A percentile compares a stretch with the other conserved stretches of the same genome.
Evolutionary conservation across 2,888 invertebrate genomes (phyloP).

Genomic region (Psococerastis gibbosa): DNA sequence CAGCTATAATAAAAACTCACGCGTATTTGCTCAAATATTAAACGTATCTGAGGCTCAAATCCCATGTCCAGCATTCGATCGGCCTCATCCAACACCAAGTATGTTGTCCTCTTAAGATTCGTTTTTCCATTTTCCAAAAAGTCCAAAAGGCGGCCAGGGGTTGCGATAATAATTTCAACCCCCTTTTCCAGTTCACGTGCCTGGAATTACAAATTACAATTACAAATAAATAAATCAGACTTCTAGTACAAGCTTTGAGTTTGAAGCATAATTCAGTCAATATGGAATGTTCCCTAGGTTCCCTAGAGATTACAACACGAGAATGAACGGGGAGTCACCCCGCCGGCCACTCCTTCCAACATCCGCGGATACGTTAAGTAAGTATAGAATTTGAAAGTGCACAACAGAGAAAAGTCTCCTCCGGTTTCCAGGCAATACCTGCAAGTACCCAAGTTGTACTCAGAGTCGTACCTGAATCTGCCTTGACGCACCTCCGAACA

Average conservation of each 20-base stretch:
- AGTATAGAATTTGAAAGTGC: too few species aligned
- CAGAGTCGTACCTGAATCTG: slow-evolving; percentile 62
- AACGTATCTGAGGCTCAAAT: slow-evolving; percentile 92
- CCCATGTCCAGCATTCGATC: slow-evolving; percentile 99
- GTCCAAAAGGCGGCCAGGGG: slow-evolving; percentile 88
- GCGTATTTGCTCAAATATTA: slow-evolving; percentile 84
- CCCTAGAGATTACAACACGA: too few species aligned
- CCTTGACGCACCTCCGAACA: slow-evolving; percentile 95
- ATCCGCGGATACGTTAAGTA: too few species aligned
- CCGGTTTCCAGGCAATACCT: too few species aligned
- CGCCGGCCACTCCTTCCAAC: too few species aligned
- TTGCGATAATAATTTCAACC: slow-evolving; percentile 89
- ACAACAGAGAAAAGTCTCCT: too few species aligned
- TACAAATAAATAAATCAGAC: slow-evolving; percentile 1
- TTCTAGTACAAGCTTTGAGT: too few species aligned
- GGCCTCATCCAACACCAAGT: slow-evolving; percentile 82
- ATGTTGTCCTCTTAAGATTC: slow-evolving; percentile 60
- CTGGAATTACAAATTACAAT: neutral
- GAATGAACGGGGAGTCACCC: too few species aligned
- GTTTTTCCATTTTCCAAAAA: slow-evolving; percentile 64
- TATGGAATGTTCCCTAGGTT: too few species aligned
- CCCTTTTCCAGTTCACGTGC: slow-evolving; percentile 44
- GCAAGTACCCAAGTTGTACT: too few species aligned
- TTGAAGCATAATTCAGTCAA: too few species aligned
- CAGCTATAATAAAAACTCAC: too few species aligned